Conservation (phyloP, 2,797 vertebrate genomes). For the Natrix natrix region DNA sequence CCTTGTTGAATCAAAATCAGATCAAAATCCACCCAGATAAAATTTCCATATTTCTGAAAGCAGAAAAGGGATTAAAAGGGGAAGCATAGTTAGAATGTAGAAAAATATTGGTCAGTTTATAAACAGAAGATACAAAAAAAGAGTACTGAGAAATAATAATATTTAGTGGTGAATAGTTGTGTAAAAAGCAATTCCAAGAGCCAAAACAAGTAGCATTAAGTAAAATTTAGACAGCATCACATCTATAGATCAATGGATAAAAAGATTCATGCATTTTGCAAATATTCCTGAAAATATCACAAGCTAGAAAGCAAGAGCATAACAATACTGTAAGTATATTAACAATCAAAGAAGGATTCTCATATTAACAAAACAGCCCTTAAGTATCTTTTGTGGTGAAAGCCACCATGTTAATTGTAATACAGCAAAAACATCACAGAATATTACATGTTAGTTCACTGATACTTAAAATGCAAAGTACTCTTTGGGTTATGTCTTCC, state of each 20-base stretch:
- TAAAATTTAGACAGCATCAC: conserved; percentile 39
- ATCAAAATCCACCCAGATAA: background rate
- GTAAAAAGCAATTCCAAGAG: conserved; percentile 30
- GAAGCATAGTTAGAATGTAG: background rate
- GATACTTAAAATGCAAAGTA: conserved; percentile 52
- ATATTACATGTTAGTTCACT: conserved; percentile 59
- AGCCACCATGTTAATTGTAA: conserved; percentile 63
- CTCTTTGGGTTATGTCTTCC: conserved; percentile 62
- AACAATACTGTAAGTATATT: conserved; percentile 48
- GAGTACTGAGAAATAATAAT: conserved; percentile 25
- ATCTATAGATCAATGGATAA: background rate
- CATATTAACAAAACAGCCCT: conserved; percentile 51
- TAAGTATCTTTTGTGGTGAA: conserved; percentile 57
- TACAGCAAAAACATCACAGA: conserved; percentile 55
- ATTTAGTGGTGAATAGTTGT: conserved; percentile 31
- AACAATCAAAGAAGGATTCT: conserved; percentile 49
- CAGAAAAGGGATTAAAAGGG: background rate
- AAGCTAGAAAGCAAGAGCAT: conserved; percentile 59
- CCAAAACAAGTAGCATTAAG: conserved; percentile 37
- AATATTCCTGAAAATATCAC: conserved; percentile 34
- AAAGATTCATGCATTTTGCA: conserved; percentile 54
- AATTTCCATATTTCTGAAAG: background rate
- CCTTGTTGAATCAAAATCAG: background rate
- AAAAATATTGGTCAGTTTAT: conserved; percentile 28
- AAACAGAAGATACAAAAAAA: conserved; percentile 24